These are phyloP conservation scores for Anoura caudifer DNA, from an alignment of 2,113 vertebrate genomes.

Conservation along the genomic window DNA sequence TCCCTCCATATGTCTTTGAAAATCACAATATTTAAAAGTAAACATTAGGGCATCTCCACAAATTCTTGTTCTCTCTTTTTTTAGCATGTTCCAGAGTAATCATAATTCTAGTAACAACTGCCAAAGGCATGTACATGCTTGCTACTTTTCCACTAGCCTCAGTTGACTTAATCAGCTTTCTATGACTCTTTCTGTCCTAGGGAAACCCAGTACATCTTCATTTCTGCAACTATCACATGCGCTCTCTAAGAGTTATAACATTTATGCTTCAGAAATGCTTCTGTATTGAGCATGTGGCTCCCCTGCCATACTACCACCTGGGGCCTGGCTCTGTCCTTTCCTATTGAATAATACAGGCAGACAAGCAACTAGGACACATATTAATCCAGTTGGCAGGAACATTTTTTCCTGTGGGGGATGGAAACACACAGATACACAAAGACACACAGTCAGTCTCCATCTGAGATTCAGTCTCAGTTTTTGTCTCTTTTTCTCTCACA, in stretches of 20 bases:
- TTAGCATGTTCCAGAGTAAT: slow-evolving; percentile 33
- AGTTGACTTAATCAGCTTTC: neutral
- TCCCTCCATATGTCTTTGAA: neutral
- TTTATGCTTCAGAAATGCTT: neutral
- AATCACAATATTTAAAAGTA: slow-evolving; percentile 17
- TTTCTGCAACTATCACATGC: neutral
- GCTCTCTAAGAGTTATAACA: neutral
- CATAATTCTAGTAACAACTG: neutral
- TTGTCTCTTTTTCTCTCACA: neutral
- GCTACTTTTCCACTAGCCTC: neutral
- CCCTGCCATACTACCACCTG: neutral
- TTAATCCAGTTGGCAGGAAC: neutral
- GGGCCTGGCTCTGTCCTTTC: neutral
- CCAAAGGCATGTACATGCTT: neutral
- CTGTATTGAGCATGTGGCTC: neutral
- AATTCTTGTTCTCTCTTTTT: neutral
- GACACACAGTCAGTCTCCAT: neutral
- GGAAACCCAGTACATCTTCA: neutral
- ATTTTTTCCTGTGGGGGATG: neutral
- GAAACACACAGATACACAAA: neutral
- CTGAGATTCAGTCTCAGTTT: neutral
- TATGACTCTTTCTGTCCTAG: neutral
- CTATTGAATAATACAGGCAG: neutral
- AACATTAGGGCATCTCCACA: neutral
- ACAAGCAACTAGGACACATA: slow-evolving; percentile 21